Evolutionary conservation across 2,113 vertebrate genomes (phyloP).

Genomic region (Sterna hirundo): DNA sequence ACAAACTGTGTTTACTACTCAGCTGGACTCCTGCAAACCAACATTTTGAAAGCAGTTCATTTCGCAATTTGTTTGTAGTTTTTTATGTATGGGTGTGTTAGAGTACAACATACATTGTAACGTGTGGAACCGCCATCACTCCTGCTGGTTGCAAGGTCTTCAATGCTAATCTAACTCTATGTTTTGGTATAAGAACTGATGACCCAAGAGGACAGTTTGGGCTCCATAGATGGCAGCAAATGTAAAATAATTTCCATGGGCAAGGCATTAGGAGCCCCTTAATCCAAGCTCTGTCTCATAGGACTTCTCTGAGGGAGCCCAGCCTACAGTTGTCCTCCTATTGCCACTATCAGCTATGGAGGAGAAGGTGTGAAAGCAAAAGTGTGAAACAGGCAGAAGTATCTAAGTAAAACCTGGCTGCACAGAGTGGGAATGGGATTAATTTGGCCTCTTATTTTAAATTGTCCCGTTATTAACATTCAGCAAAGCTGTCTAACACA

Average conservation of each 20-base stretch:
- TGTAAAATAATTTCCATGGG: not conserved
- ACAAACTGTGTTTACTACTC: not conserved
- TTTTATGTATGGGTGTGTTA: not conserved
- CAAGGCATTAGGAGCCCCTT: not conserved
- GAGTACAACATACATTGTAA: rapidly evolving
- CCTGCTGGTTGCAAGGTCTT: not conserved
- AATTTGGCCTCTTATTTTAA: not conserved
- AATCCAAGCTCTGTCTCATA: not conserved
- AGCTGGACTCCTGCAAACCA: not conserved
- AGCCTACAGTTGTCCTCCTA: not conserved
- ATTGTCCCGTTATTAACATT: not conserved
- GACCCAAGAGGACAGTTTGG: not conserved
- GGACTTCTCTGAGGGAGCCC: not conserved
- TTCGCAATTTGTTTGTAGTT: not conserved
- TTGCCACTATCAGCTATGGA: not conserved
- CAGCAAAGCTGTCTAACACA: rapidly evolving
- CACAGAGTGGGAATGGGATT: not conserved
- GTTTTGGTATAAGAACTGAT: not conserved
- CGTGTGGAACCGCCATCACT: rapidly evolving
- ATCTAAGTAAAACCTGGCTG: not conserved
- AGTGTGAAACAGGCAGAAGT: not conserved
- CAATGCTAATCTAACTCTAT: rapidly evolving
- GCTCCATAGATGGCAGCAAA: not conserved
- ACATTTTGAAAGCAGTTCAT: not conserved
- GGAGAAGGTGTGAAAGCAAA: not conserved